Conservation (phyloP, 2,113 vertebrate genomes). For the Sceloporus undulatus region DNA sequence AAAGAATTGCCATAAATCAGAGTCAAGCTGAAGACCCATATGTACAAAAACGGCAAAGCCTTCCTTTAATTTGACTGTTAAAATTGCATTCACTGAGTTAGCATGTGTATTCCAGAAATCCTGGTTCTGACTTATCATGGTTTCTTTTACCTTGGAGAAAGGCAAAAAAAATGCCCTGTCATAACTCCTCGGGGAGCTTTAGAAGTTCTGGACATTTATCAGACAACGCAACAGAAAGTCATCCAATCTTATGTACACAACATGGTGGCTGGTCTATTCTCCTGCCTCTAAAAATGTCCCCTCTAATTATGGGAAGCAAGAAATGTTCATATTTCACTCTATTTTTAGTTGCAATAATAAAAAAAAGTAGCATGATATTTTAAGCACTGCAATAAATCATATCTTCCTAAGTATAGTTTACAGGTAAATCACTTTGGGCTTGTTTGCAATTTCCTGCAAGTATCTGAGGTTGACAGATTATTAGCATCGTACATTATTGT, state of each 20-base stretch:
- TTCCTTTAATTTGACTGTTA: too few relatives aligned
- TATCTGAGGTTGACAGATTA: conserved; percentile 53
- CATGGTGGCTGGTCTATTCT: conserved; percentile 6
- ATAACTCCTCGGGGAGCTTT: background rate
- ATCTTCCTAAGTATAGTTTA: conserved; percentile 33
- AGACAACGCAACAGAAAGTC: background rate
- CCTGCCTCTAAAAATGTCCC: conserved; percentile 33
- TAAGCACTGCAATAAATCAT: conserved; percentile 55
- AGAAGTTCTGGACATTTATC: background rate
- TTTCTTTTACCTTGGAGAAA: background rate
- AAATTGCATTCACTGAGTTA: background rate
- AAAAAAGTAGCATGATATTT: conserved; percentile 61
- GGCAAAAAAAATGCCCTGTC: background rate
- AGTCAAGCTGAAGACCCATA: too few relatives aligned
- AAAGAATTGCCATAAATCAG: too few relatives aligned
- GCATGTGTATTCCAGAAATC: background rate
- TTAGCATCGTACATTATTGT: conserved; percentile 55
- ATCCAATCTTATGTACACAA: conserved; percentile 34
- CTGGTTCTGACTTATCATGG: background rate
- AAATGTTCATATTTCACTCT: conserved; percentile 36
- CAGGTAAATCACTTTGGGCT: conserved; percentile 36
- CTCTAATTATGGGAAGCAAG: conserved; percentile 49
- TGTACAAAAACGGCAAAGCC: too few relatives aligned
- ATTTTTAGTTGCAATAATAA: conserved; percentile 43
- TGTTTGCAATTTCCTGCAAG: conserved; percentile 44